phyloP scores from a whole-genome alignment of 2,888 invertebrate genomes.

The Cryptocephalus primarius region DNA sequence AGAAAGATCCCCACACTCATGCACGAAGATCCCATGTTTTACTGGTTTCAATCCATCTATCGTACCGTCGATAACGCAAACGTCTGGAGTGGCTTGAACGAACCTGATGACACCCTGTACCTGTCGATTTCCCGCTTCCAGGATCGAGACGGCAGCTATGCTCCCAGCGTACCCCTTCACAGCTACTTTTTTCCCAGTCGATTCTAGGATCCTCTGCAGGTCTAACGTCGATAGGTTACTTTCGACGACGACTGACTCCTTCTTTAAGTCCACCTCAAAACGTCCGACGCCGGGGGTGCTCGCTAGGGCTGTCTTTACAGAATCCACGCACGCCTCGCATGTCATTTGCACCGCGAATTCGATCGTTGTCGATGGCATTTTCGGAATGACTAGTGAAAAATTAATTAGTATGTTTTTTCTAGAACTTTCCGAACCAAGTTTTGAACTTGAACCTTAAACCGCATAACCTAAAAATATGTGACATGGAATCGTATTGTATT shows the following conservation, averaged over 20 bases:
- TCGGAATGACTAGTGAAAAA: slow-evolving; percentile 5
- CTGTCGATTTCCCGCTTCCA: slow-evolving; percentile 37
- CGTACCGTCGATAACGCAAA: slow-evolving; percentile 71
- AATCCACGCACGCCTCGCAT: slow-evolving; percentile 43
- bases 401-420: background rate
- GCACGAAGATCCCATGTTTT: slow-evolving; percentile 48
- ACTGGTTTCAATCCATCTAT: slow-evolving; percentile 66
- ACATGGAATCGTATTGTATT: no score
- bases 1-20: slow-evolving; percentile 67
- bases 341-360: slow-evolving; percentile 58
- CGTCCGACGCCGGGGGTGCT: slow-evolving; percentile 38
- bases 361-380: slow-evolving; percentile 39
- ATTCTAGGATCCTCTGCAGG: slow-evolving; percentile 39
- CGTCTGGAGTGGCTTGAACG: slow-evolving; percentile 46
- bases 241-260: slow-evolving; percentile 59
- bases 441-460: no score
- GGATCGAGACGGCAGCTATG: slow-evolving; percentile 63
- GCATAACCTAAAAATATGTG: no score
- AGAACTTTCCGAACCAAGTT: no score
- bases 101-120: slow-evolving; percentile 71
- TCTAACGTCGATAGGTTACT: slow-evolving; percentile 50
- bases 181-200: slow-evolving; percentile 61
- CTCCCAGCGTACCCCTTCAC: slow-evolving; percentile 69
- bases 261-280: slow-evolving; percentile 44
- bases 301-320: slow-evolving; percentile 38